Conservation (phyloP, 2,113 vertebrate genomes). For the Suricata suricatta region DNA sequence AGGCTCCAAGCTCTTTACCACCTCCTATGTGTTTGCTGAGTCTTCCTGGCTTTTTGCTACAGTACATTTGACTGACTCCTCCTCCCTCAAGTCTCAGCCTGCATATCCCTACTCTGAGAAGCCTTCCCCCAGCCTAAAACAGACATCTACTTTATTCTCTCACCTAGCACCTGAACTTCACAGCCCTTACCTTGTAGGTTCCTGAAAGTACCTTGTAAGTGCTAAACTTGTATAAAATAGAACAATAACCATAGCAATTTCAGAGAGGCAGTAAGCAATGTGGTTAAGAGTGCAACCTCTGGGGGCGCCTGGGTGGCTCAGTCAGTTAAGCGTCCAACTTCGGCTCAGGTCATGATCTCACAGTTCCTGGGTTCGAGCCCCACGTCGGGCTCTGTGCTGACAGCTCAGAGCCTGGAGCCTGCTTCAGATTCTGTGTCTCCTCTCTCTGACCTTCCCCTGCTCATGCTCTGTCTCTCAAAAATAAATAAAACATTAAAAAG, state of each 20-base stretch:
- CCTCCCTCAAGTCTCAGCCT: neutral
- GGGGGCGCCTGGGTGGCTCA: too few relatives aligned
- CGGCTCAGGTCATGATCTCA: too few relatives aligned
- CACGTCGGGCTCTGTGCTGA: too few relatives aligned
- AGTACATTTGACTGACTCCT: neutral
- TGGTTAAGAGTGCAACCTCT: neutral
- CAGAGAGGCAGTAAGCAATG: neutral
- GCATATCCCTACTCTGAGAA: neutral
- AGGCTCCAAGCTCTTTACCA: neutral
- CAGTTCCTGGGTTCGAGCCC: too few relatives aligned
- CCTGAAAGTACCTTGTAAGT: neutral
- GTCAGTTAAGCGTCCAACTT: too few relatives aligned
- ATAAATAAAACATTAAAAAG: too few relatives aligned
- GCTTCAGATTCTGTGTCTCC: too few relatives aligned
- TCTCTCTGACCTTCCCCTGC: too few relatives aligned
- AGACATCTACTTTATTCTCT: neutral
- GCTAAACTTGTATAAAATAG: neutral
- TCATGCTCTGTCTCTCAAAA: too few relatives aligned
- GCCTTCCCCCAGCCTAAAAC: neutral
- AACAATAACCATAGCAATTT: neutral
- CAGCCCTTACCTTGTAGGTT: neutral
- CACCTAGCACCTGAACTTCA: neutral
- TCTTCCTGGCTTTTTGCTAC: neutral
- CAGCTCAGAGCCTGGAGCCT: too few relatives aligned
- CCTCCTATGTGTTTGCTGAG: neutral